Percentiles rank a stretch among this genome's conserved stretches.
These are phyloP conservation scores for Phoxinus phoxinus DNA, from an alignment of 2,113 vertebrate species.

Conservation along the genomic window DNA sequence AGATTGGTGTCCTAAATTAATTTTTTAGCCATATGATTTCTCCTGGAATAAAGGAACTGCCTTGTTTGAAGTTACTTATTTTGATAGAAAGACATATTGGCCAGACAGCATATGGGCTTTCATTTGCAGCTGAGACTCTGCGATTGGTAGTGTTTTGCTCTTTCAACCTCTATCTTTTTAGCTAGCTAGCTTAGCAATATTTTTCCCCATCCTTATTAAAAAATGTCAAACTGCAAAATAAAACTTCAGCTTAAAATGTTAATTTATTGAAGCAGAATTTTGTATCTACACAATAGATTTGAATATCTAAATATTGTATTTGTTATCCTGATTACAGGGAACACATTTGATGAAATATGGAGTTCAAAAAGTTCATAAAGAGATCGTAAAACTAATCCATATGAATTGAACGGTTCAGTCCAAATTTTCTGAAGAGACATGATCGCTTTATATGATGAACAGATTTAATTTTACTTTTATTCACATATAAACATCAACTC, in stretches of 20 bases:
- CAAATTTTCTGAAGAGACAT: too few species aligned
- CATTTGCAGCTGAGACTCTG: slow-evolving; percentile 56
- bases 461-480: too few species aligned
- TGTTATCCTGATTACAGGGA: too few species aligned
- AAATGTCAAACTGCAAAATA: background rate
- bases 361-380: too few species aligned
- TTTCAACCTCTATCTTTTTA: background rate
- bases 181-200: background rate
- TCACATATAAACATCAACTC: too few species aligned
- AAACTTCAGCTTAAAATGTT: background rate
- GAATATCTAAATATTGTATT: background rate
- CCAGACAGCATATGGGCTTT: slow-evolving; percentile 57
- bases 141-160: slow-evolving; percentile 51
- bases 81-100: slow-evolving; percentile 39
- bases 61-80: slow-evolving; percentile 44
- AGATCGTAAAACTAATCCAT: too few species aligned
- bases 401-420: too few species aligned
- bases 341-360: too few species aligned
- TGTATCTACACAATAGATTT: background rate
- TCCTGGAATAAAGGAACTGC: slow-evolving; percentile 26
- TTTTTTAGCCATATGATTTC: slow-evolving; percentile 16
- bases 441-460: too few species aligned
- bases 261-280: background rate
- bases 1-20: slow-evolving; percentile 10
- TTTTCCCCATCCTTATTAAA: background rate